phyloP scores from a whole-genome alignment of 2,113 vertebrate species.

The Hemibagrus wyckioides region DNA sequence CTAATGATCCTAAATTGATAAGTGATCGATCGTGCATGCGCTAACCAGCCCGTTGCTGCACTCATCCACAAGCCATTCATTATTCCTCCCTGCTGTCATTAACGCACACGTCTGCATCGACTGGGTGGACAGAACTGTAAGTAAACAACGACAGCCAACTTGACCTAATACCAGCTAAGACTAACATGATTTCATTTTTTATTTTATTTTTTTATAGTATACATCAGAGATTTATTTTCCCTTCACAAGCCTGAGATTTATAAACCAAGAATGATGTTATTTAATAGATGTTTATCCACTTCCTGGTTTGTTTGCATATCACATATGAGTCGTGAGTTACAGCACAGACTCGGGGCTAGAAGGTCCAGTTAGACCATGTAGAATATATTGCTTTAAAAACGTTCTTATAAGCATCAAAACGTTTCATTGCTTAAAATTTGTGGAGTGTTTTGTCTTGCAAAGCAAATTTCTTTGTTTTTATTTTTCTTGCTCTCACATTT shows the following conservation, averaged over 20 bases:
- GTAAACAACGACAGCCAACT: conserved; percentile 29
- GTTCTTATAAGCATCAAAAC: too few species aligned
- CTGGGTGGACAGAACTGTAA: conserved; percentile 45
- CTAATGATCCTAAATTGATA: conserved; percentile 56
- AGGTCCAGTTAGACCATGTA: background rate
- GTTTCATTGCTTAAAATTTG: too few species aligned
- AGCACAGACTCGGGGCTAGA: too few species aligned
- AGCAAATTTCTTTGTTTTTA: background rate
- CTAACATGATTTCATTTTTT: conserved; percentile 4
- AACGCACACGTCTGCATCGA: conserved; percentile 23
- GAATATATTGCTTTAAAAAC: too few species aligned
- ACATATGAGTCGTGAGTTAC: background rate
- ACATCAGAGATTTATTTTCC: background rate
- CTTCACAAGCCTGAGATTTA: background rate
- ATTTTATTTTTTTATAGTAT: background rate
- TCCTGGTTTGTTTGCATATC: background rate
- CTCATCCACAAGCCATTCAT: conserved; percentile 41
- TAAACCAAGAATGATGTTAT: background rate
- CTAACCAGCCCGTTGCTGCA: conserved; percentile 31
- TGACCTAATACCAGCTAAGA: background rate
- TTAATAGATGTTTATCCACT: background rate
- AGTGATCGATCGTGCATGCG: conserved; percentile 46
- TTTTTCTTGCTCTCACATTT: too few species aligned
- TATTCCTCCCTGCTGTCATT: conserved; percentile 41
- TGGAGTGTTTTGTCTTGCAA: too few species aligned